phyloP scores from a whole-genome alignment of 2,113 vertebrate genomes.

The Lasiurus borealis region DNA sequence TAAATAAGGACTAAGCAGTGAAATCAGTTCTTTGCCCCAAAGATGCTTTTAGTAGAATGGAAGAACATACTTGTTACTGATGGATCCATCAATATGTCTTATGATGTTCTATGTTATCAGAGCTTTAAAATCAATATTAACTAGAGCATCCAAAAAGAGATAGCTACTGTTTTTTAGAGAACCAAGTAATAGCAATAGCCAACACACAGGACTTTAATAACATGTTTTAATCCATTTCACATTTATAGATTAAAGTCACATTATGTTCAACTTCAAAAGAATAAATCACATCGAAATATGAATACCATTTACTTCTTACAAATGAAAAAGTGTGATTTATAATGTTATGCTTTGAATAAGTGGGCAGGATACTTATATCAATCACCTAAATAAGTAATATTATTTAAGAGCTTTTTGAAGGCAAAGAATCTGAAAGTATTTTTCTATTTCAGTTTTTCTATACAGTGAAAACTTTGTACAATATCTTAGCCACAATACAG shows the following conservation, averaged over 20 bases:
- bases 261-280: slow-evolving; percentile 70
- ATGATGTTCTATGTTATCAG: slow-evolving; percentile 38
- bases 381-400: slow-evolving; percentile 68
- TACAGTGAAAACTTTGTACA: not conserved
- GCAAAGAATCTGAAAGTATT: slow-evolving; percentile 41
- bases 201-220: slow-evolving; percentile 58
- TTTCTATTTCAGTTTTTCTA: slow-evolving; percentile 46
- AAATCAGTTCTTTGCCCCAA: not conserved
- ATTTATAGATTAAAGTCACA: slow-evolving; percentile 62
- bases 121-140: slow-evolving; percentile 62
- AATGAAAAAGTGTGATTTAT: slow-evolving; percentile 82
- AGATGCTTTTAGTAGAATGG: not conserved
- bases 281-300: slow-evolving; percentile 76
- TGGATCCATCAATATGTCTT: not conserved
- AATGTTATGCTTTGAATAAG: slow-evolving; percentile 62
- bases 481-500: not conserved
- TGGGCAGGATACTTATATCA: slow-evolving; percentile 70
- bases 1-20: not conserved
- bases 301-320: slow-evolving; percentile 76
- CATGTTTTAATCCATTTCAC: slow-evolving; percentile 51
- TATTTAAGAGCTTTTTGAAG: slow-evolving; percentile 66
- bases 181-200: slow-evolving; percentile 26
- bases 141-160: slow-evolving; percentile 46
- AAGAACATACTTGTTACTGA: not conserved
- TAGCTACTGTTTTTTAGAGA: slow-evolving; percentile 26